These are phyloP conservation scores for Catostomus latipinnis DNA, from an alignment of 2,797 vertebrate genomes.

Conservation along the genomic window DNA sequence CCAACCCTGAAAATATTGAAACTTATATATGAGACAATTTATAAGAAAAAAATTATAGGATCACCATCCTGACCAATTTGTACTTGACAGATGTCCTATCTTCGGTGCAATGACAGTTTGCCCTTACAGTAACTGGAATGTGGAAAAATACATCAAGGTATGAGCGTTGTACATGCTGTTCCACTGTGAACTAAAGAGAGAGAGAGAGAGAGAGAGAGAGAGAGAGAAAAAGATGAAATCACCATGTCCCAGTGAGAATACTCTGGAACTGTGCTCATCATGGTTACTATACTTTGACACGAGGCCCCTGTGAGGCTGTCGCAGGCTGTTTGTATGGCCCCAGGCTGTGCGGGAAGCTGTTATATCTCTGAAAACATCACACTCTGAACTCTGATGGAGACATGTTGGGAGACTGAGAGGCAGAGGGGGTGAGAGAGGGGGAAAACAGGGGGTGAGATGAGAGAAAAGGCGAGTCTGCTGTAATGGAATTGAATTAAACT, in stretches of 20 bases:
- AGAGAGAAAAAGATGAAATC: constrained; percentile 15
- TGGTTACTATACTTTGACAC: constrained; percentile 50
- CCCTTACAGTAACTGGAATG: not conserved
- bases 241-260: constrained; percentile 24
- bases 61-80: too few relatives aligned
- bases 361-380: constrained; percentile 65
- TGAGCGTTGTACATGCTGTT: not conserved
- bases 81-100: too few relatives aligned
- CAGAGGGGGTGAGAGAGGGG: not conserved
- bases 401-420: not conserved
- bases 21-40: too few relatives aligned
- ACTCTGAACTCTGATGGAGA: constrained; percentile 46
- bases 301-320: constrained; percentile 50
- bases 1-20: too few relatives aligned
- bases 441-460: not conserved
- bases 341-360: constrained; percentile 62
- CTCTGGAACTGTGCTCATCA: constrained; percentile 42
- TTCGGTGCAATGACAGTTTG: not conserved
- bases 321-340: constrained; percentile 63
- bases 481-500: constrained; percentile 10
- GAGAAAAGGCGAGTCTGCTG: not conserved
- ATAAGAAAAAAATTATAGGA: too few relatives aligned
- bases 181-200: constrained; percentile 31
- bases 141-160: not conserved
- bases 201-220: not conserved